Evolutionary conservation across 2,113 vertebrate genomes (phyloP).

Genomic region (Brachyhypopomus gauderio): DNA sequence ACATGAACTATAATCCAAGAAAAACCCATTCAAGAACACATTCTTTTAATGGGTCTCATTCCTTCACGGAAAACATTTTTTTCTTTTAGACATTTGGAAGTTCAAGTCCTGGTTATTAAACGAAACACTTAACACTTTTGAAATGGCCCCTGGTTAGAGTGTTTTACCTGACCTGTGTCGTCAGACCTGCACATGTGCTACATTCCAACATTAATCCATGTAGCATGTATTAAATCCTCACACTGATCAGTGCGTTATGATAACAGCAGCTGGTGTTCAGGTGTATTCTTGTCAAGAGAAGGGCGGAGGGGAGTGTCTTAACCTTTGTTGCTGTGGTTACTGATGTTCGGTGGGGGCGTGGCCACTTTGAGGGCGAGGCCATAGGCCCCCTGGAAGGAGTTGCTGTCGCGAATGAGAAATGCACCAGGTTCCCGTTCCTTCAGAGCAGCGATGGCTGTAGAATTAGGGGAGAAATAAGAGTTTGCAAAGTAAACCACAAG

Average conservation of each 20-base stretch:
- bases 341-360: constrained; percentile 80
- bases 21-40: not conserved
- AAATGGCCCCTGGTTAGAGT: not conserved
- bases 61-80: not conserved
- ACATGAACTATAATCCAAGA: not conserved
- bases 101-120: not conserved
- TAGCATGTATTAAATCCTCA: not conserved
- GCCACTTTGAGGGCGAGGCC: constrained; percentile 90
- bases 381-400: constrained; percentile 92
- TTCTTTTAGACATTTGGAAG: not conserved
- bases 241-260: not conserved
- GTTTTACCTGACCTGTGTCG: not conserved
- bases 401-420: constrained; percentile 91
- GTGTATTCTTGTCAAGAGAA: constrained; percentile 2
- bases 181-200: not conserved
- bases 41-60: not conserved
- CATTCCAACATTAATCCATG: no score
- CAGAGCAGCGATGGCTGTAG: constrained; percentile 82
- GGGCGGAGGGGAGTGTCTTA: constrained; percentile 29
- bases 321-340: constrained; percentile 84
- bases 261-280: constrained; percentile 15
- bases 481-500: no score
- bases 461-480: not conserved
- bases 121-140: not conserved
- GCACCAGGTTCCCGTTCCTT: constrained; percentile 86